Conservation (phyloP, 2,888 invertebrate genomes). For the Trypoxylon attenuatum region DNA sequence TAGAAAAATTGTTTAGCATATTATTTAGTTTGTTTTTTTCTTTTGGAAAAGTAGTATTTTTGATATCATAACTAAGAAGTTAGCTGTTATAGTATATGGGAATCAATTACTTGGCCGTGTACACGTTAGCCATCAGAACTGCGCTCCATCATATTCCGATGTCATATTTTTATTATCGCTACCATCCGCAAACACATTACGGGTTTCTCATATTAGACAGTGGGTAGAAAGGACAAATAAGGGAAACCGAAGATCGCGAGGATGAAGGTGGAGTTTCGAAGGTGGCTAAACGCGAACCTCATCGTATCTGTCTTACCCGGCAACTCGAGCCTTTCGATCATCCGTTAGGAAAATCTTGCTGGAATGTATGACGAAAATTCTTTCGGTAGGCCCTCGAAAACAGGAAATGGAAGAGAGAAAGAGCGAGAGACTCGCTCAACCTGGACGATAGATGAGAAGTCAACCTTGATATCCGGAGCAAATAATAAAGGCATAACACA, state of each 20-base stretch:
- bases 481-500: too few relatives aligned
- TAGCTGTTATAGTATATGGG: too few relatives aligned
- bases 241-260: conserved; percentile 36
- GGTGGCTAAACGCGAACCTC: conserved; percentile 20
- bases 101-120: conserved; percentile 38
- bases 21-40: too few relatives aligned
- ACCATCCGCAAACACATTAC: conserved; percentile 58
- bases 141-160: conserved; percentile 56
- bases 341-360: conserved; percentile 11
- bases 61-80: too few relatives aligned
- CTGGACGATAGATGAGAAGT: too few relatives aligned
- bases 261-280: not conserved
- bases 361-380: not conserved
- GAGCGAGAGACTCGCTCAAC: too few relatives aligned
- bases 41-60: not conserved
- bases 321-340: conserved; percentile 45
- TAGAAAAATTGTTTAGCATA: too few relatives aligned
- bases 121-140: conserved; percentile 19
- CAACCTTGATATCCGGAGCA: too few relatives aligned
- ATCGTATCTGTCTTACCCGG: conserved; percentile 43
- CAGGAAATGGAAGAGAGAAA: not conserved
- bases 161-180: conserved; percentile 64
- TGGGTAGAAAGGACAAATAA: not conserved
- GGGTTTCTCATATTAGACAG: conserved; percentile 59
- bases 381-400: not conserved